Base-by-base conservation (phyloP, 2,113 vertebrate genomes). In the Ceyx cyanopectus region DNA sequence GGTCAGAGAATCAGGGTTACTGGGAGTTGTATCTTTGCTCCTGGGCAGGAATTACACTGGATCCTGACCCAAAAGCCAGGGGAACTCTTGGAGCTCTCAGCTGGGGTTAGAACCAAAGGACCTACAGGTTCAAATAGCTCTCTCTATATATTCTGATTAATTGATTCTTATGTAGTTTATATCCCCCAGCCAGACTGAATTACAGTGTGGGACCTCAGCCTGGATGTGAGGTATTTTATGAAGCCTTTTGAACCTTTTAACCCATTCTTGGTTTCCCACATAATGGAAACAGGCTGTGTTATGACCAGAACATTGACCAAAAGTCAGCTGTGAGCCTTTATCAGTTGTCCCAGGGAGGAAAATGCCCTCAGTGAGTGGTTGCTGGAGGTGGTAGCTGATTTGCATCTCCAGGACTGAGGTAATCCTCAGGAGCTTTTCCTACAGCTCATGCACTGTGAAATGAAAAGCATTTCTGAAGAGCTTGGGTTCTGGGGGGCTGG, bases 351-450 rank as follows among this genome's bases (percentile, higher is more conserved):
- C 54, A 69, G 76, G 60, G 53, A 85, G 51, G 32, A 93, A 70
- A 86, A 81, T 88, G 11, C 53, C 16, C 61, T 88, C 83, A 23
- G 76, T 74, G 74, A 85, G 62, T 48, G 16, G 69, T 78, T 81
- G 91, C 76, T 77, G 75, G 74, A 53, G 76, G 26, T 61, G 26
- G 32, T 73, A 85, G 74, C 54, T 80, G 85, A 87, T 82, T 41
- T 92, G 50, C 76, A 66, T 93, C 76, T 95, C 51, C 41, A 58
- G 51, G 63, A 83, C 32, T 32, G 56, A 94, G 65, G 61, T 90
- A 56, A 88, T 94, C 81, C 74, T 77, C 53, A 21, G 23, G 46
- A 23, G 70, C 41, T 85, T 61, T 61, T 27, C 79, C 23, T 56
- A 21, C 27, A 9, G 58, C 48, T 85, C 19, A 5, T 7, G 1